A percentile compares a stretch with the other conserved stretches of the same genome.
phyloP scores from a whole-genome alignment of 2,113 vertebrate species.

The Raja brachyura region DNA sequence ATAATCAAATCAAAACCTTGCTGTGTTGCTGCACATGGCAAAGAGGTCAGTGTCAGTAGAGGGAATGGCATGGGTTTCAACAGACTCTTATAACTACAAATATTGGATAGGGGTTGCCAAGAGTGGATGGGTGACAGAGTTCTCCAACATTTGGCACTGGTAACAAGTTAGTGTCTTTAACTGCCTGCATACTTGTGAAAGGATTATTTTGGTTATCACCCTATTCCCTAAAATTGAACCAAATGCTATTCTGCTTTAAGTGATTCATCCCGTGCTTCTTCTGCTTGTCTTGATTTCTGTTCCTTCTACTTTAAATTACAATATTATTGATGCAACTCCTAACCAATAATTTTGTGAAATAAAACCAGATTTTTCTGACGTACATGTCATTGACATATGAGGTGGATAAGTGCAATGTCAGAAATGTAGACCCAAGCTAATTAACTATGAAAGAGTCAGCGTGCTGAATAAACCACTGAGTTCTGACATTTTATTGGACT shows the following conservation, averaged over 20 bases:
- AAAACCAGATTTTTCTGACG: not conserved
- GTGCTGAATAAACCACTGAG: not conserved
- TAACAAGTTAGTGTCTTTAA: not conserved
- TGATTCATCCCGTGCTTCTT: not conserved
- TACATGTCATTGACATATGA: not conserved
- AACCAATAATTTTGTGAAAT: not conserved
- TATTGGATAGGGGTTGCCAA: not conserved
- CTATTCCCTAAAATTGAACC: not conserved
- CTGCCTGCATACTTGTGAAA: not conserved
- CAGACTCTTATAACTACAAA: not conserved
- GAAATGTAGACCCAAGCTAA: not conserved
- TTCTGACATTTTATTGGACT: not conserved
- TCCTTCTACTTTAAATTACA: not conserved
- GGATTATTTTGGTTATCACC: not conserved
- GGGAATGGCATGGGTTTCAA: not conserved
- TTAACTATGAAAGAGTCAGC: not conserved
- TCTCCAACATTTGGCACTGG: not conserved
- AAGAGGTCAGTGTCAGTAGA: not conserved
- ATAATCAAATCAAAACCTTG: not conserved
- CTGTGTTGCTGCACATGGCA: not conserved
- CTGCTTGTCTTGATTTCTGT: not conserved
- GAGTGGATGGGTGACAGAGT: not conserved
- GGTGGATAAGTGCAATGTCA: not conserved
- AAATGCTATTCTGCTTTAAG: not conserved
- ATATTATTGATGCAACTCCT: not conserved